Percentiles rank a stretch among this genome's conserved stretches.
Evolutionary conservation across 2,113 vertebrate species (phyloP).

Genomic region (Heterochromis multidens): DNA sequence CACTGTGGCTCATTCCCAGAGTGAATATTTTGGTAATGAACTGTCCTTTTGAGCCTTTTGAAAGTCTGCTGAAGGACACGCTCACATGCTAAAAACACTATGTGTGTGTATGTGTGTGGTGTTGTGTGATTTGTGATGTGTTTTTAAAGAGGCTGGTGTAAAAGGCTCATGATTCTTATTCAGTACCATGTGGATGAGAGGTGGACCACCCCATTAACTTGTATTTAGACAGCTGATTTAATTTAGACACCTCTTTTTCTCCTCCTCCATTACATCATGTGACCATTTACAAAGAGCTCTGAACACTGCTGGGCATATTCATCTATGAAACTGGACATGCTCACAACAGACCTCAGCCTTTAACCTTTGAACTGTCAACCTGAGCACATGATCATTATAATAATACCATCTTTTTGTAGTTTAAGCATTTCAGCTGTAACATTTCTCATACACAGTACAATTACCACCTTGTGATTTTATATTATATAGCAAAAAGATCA

Average conservation of each 20-base stretch:
- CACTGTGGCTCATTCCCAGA: constrained; percentile 15
- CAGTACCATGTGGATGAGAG: constrained; percentile 17
- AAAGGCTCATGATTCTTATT: constrained; percentile 18
- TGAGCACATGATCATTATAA: background rate
- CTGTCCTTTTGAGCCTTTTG: background rate
- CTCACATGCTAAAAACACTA: background rate
- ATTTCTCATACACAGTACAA: background rate
- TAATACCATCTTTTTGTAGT: too few species aligned
- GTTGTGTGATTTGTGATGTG: constrained; percentile 27
- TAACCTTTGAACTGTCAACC: background rate
- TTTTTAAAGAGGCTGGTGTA: constrained; percentile 44
- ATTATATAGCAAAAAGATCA: background rate
- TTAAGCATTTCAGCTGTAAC: background rate
- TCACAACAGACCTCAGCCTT: background rate
- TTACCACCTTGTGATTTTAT: background rate
- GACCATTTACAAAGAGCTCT: background rate
- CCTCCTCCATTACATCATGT: constrained; percentile 30
- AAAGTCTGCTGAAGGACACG: background rate
- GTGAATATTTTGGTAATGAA: constrained; percentile 33
- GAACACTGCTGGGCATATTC: background rate
- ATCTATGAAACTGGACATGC: background rate
- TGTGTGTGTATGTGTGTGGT: background rate
- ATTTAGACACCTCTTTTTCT: constrained; percentile 30
- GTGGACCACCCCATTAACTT: background rate
- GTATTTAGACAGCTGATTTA: constrained; percentile 67